Percentiles rank a stretch among this genome's conserved stretches.
Evolutionary conservation across 2,113 vertebrate species (phyloP).

Genomic region (Datnioides undecimradiatus): DNA sequence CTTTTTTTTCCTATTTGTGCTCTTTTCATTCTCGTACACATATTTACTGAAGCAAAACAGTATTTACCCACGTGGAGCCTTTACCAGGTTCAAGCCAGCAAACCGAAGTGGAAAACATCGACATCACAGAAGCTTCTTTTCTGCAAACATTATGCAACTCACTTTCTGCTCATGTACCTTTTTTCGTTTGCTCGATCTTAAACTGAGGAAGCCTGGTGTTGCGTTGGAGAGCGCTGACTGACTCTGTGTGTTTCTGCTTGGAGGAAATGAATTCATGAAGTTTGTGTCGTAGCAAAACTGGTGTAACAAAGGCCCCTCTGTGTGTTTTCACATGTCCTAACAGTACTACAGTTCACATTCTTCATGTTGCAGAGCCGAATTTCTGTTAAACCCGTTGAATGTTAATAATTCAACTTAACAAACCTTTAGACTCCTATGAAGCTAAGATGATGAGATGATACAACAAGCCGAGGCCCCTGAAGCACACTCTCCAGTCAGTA

Average conservation of each 20-base stretch:
- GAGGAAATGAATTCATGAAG: constrained; percentile 15
- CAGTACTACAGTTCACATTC: not conserved
- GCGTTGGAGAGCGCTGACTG: not conserved
- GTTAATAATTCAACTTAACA: constrained; percentile 1
- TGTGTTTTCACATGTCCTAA: constrained; percentile 4
- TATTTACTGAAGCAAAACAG: constrained; percentile 77
- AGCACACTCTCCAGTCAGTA: constrained; percentile 14
- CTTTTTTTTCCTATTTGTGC: constrained; percentile 47
- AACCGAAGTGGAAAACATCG: constrained; percentile 68
- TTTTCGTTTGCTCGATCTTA: constrained; percentile 16
- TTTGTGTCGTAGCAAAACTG: constrained; percentile 5
- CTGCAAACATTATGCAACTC: constrained; percentile 73
- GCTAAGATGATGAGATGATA: not conserved
- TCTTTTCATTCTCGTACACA: constrained; percentile 51
- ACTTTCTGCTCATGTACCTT: constrained; percentile 16
- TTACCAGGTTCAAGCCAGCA: constrained; percentile 78
- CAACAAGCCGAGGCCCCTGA: not conserved
- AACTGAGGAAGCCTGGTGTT: constrained; percentile 27
- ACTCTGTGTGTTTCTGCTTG: constrained; percentile 14
- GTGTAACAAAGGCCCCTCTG: constrained; percentile 1
- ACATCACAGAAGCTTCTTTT: constrained; percentile 50
- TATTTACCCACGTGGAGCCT: constrained; percentile 68
- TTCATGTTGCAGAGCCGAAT: not conserved
- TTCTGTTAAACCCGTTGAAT: constrained; percentile 12
- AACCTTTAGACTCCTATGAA: constrained; percentile 3